A percentile compares a stretch with the other conserved stretches of the same genome.
These are phyloP conservation scores for Henricia sp. DNA, from an alignment of 53 echinoderm and acorn worm species.

Conservation along the genomic window DNA sequence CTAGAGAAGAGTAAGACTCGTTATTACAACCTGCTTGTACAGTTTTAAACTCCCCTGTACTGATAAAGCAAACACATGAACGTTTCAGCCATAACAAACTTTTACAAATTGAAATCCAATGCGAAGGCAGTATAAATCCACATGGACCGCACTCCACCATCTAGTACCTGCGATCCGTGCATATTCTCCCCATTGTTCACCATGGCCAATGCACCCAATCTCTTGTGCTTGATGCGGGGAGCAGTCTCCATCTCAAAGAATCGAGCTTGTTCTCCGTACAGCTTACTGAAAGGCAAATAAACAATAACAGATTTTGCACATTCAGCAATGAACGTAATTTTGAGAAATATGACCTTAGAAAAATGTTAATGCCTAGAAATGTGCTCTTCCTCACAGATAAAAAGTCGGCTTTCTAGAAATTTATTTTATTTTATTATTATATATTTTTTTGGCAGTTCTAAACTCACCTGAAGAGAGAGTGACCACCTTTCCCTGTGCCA, in stretches of 20 bases:
- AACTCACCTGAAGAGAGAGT: slow-evolving; percentile 79
- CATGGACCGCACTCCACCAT: neutral
- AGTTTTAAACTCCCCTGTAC: too few species aligned
- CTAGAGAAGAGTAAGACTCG: too few species aligned
- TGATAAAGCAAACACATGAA: too few species aligned
- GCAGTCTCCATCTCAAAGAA: slow-evolving; percentile 96
- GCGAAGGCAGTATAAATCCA: too few species aligned
- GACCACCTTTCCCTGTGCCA: slow-evolving; percentile 86
- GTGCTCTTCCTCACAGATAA: neutral
- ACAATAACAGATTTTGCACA: too few species aligned
- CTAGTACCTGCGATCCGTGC: slow-evolving; percentile 92
- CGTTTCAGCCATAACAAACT: too few species aligned
- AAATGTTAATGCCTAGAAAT: too few species aligned
- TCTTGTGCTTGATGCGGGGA: slow-evolving; percentile 93
- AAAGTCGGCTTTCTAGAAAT: neutral
- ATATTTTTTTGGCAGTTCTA: too few species aligned
- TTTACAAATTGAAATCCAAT: too few species aligned
- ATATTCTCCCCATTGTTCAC: slow-evolving; percentile 94
- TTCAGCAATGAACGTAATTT: too few species aligned
- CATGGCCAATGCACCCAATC: slow-evolving; percentile 89
- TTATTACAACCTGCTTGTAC: too few species aligned
- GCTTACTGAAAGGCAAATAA: slow-evolving; percentile 81
- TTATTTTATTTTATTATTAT: neutral
- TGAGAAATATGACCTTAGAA: too few species aligned
- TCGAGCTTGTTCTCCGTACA: slow-evolving; percentile 91